Evolutionary conservation across 2,113 vertebrate genomes (phyloP), one percentile per base, ranked within the genome.

Genomic region (Numenius arquata): DNA sequence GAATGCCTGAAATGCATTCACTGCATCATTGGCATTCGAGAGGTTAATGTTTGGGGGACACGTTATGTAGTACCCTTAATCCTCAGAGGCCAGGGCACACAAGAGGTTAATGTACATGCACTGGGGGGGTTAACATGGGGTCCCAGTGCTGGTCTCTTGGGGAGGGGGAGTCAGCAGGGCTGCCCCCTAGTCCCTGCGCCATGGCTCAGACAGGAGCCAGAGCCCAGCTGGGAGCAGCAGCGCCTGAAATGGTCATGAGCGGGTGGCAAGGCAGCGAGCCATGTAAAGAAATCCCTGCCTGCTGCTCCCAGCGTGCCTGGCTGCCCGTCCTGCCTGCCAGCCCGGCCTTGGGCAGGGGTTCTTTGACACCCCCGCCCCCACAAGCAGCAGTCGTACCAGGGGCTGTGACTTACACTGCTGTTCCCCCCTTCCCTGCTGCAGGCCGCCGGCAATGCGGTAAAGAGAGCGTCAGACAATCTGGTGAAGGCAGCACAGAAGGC

Each of bases 401-500:
- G 34, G 26, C 43, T 81, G 45, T 52, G 73, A 62, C 34, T 91
- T 38, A 58, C 0, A 0, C 27, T 13, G 8, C 29, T 3, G 5
- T 23, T 22, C 12, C 29, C 8, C 3, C 7, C 50, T 87, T 47
- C 32, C 70, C 73, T 8, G 5, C 67, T 58, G 53, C 94, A 99
- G 99, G 99, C 98, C 5, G 99, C 99, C 0, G 99, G 99, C 58
- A 99, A 99, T 1, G 99, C 99, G 0, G 99, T 99, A 59, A 99
- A 99, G 97, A 98, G 99, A 95, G 99, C 99, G 1, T 99, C 99
- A 0, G 99, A 99, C 90, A 99, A 99, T 94, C 98, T 99, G 86
- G 99, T 99, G 95, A 99, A 99, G 95, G 99, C 99, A 0, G 99
- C 99, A 0, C 99, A 99, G 98, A 99, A 99, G 78, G 99, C 99